A percentile compares a stretch with the other conserved stretches of the same genome.
Conservation (phyloP, 2,113 vertebrate species). For the Misgurnus mizolepis region DNA sequence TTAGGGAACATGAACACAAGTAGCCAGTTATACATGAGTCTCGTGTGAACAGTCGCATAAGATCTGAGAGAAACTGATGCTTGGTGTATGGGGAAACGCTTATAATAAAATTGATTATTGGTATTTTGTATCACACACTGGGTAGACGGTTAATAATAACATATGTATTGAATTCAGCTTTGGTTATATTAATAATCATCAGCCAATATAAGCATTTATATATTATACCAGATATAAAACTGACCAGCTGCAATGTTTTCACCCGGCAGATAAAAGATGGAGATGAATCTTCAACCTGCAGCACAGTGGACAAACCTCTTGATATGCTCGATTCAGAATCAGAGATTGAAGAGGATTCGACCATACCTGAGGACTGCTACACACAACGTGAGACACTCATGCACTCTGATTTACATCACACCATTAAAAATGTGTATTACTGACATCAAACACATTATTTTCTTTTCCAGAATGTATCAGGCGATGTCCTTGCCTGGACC, state of each 20-base stretch:
- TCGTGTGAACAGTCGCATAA: not conserved
- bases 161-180: too few species aligned
- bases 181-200: too few species aligned
- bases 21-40: constrained; percentile 10
- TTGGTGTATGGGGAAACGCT: not conserved
- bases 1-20: constrained; percentile 7
- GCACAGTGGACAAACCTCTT: constrained; percentile 81
- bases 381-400: constrained; percentile 75
- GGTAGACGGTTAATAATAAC: too few species aligned
- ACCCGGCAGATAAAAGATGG: constrained; percentile 30
- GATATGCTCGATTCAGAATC: constrained; percentile 67
- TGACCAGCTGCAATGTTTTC: not conserved
- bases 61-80: not conserved
- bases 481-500: constrained; percentile 80
- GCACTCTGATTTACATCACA: not conserved
- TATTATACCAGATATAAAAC: not conserved
- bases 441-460: not conserved
- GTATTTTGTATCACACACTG: too few species aligned
- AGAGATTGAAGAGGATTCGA: constrained; percentile 68
- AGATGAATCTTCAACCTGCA: constrained; percentile 76
- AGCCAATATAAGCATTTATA: too few species aligned
- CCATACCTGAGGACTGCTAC: constrained; percentile 81
- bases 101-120: too few species aligned
- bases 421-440: not conserved
- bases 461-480: constrained; percentile 78